phyloP scores from a whole-genome alignment of 2,797 vertebrate species.

The Danio albolineatus region DNA sequence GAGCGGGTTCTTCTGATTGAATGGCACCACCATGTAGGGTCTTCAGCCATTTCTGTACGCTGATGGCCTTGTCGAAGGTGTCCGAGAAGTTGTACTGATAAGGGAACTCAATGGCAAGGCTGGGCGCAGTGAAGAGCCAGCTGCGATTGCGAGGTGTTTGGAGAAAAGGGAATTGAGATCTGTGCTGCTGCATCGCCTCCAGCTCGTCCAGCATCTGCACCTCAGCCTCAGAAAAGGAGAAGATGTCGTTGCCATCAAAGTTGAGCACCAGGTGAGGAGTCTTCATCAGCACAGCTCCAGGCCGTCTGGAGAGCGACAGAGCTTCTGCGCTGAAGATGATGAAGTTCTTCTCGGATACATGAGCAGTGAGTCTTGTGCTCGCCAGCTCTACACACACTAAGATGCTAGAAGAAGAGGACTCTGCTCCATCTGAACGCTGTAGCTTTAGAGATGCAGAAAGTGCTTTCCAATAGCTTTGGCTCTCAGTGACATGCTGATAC shows the following conservation, averaged over 20 bases:
- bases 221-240: slow-evolving; percentile 85
- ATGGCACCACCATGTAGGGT: slow-evolving; percentile 79
- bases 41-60: slow-evolving; percentile 96
- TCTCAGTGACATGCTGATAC: slow-evolving; percentile 89
- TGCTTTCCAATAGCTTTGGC: slow-evolving; percentile 78
- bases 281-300: slow-evolving; percentile 75
- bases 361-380: slow-evolving; percentile 81
- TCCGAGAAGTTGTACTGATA: slow-evolving; percentile 96
- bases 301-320: slow-evolving; percentile 79
- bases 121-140: slow-evolving; percentile 88
- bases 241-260: slow-evolving; percentile 93
- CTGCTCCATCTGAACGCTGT: neutral
- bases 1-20: slow-evolving; percentile 7
- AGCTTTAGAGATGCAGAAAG: slow-evolving; percentile 68
- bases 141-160: slow-evolving; percentile 82
- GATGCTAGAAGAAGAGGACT: slow-evolving; percentile 60
- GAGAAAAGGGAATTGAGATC: slow-evolving; percentile 84
- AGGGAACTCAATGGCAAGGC: slow-evolving; percentile 88
- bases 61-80: slow-evolving; percentile 90
- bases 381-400: slow-evolving; percentile 83
- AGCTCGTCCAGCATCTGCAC: slow-evolving; percentile 83
- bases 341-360: slow-evolving; percentile 86
- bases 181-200: slow-evolving; percentile 86
- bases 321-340: slow-evolving; percentile 84
- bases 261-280: slow-evolving; percentile 85